Base-by-base conservation (phyloP, 1,140 invertebrate species). In the Lethocerus indicus region DNA sequence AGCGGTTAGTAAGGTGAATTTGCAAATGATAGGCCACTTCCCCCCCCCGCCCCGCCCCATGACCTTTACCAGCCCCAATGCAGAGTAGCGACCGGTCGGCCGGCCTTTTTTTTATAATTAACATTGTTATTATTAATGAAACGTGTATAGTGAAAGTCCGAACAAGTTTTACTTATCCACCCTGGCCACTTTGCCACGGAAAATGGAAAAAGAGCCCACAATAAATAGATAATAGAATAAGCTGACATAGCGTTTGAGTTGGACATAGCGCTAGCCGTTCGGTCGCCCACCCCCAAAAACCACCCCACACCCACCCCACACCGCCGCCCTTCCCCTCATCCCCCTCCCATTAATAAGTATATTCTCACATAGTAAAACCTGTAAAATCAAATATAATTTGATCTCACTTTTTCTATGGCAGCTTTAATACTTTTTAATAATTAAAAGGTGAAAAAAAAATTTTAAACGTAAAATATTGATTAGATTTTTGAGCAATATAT, bases 351-450 rank as follows among this genome's bases (percentile, higher is more conserved):
- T 16, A 20, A 16, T 39, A 20, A 6, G 18, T n/a, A 44, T 18
- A 26, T 28, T 42, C 25, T 44, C 40, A 46, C 21, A 51, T 46
- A 44, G 28, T 47, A 14, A 50, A 50, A n/a, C 24, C 24, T 24
- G 28, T 51, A 44, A n/a, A 51, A 51, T 51, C 50, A 51, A 51
- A 51, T 51, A 51, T 51, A 25, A 51, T 51, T 51, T 51, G 50
- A 51, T 51, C 50, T 51, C 50, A 51, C 49, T 45, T 47, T 51
- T 51, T 51, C 50, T 51, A 51, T 35, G 28, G 28, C 42, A 47
- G 43, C 42, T 51, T 51, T 46, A 51, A 51, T 40, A 40, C 27
- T 29, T 39, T 49, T 43, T 32, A 50, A 32, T 43, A 43, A 23
- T 51, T 26, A 42, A 32, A 47, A 47, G 14, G 2, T n/a, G n/a